phyloP scores from a whole-genome alignment of 2,797 vertebrate genomes.

The Orestias chungarensis region DNA sequence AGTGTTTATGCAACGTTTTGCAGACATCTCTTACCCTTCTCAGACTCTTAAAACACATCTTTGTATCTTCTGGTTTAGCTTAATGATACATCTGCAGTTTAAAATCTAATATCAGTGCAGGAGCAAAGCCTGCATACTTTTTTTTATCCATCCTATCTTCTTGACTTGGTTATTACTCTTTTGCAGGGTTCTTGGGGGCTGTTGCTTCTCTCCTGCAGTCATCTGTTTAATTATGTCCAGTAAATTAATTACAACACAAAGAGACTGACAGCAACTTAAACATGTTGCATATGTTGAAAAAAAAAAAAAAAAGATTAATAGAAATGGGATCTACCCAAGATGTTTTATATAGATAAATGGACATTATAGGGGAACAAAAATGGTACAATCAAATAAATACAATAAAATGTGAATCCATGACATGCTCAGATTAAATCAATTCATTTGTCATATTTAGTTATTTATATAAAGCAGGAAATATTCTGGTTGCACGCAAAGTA shows the following conservation, averaged over 20 bases:
- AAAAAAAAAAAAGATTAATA: background rate
- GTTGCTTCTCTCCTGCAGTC: background rate
- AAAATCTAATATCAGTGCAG: background rate
- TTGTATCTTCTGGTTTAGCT: background rate
- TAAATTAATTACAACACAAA: background rate
- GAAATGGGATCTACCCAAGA: background rate
- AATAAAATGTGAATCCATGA: background rate
- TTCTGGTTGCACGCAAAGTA: background rate
- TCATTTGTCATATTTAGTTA: background rate
- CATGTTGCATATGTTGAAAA: background rate
- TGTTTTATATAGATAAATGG: background rate
- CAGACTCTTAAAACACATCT: background rate
- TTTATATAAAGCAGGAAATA: background rate
- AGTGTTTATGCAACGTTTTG: background rate
- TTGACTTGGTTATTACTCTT: background rate
- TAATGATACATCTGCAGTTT: background rate
- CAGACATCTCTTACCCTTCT: background rate
- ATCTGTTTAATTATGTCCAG: background rate
- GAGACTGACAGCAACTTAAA: background rate
- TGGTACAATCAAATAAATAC: background rate
- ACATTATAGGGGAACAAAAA: background rate
- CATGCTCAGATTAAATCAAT: background rate
- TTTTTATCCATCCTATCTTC: background rate
- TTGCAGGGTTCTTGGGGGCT: background rate
- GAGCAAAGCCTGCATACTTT: slow-evolving; percentile 1